Base-by-base conservation (phyloP, 2,888 invertebrate genomes). In the Phanerotoma sp. region DNA sequence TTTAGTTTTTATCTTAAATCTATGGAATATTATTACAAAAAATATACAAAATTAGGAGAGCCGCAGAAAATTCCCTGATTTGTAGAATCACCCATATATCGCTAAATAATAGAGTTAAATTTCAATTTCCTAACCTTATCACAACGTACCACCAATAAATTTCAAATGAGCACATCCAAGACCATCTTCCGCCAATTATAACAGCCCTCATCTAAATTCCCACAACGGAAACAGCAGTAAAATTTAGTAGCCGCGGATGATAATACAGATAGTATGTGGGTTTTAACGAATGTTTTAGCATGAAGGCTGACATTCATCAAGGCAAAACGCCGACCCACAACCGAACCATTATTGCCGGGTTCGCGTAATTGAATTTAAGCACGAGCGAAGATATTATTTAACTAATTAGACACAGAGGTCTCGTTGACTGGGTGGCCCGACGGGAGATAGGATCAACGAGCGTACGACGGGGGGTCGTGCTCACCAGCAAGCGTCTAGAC, bases 351-450 rank as follows among this genome's bases (percentile, higher is more conserved):
- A 75, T 73, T 70, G 68, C 51, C 41, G 53, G 58, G 66, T 68
- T 71, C 67, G 65, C 62, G 67, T 74, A 71, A 75, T 75, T 75
- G 74, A 74, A 75, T 75, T 70, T 68, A 74, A 74, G 71, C 68
- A 71, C 74, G 67, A 69, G 73, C 69, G 67, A 72, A 75, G 75
- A 75, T 75, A 75, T 75, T 74, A 75, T 75, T 75, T 70, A 74
- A 74, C 73, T 75, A 75, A 75, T 75, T 75, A 73, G 67, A 65
- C 69, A 74, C 73, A 73, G 70, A 71, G 74, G 72, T 69, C 65
- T 71, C 72, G 69, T 73, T 75, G 69, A 72, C 67, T 66, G 59
- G 64, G 66, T 63, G 64, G 64, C 66, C 66, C 56, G 47, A 66
- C 66, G 21, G 40, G 40, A 37, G 71, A 72, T 69, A 63, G 54